phyloP scores from a whole-genome alignment of 2,888 invertebrate species.

The Aspidiotus rigidus region DNA sequence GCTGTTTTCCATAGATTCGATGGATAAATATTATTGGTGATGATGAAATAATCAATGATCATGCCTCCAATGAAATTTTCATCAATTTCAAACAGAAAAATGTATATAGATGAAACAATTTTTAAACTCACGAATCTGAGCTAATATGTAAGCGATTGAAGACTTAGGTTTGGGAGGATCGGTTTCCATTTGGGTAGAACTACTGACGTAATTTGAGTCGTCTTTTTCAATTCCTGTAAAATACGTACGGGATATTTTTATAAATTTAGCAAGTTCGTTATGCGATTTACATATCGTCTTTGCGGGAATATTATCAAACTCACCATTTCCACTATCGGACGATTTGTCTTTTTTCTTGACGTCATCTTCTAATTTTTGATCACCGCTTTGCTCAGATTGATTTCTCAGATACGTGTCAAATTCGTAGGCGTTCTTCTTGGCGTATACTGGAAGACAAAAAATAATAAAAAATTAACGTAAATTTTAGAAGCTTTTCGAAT shows the following conservation, averaged over 20 bases:
- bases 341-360: slow-evolving; percentile 16
- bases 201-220: background rate
- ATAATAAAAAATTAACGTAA: background rate
- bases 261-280: too few relatives aligned
- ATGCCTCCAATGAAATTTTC: too few relatives aligned
- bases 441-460: background rate
- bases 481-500: too few relatives aligned
- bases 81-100: too few relatives aligned
- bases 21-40: too few relatives aligned
- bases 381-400: slow-evolving; percentile 13
- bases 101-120: too few relatives aligned
- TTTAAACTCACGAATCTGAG: background rate
- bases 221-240: slow-evolving; percentile 24
- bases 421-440: slow-evolving; percentile 23
- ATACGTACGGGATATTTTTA: background rate
- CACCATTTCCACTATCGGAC: slow-evolving; percentile 16
- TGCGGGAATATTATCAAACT: background rate
- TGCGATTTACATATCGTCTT: background rate
- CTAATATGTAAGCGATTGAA: background rate
- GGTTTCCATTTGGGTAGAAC: too few relatives aligned
- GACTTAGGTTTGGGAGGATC: background rate
- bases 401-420: slow-evolving; percentile 22
- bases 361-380: slow-evolving; percentile 15
- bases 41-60: too few relatives aligned
- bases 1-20: too few relatives aligned